These are phyloP conservation scores for Bubo blakistoni DNA, from an alignment of 2,113 vertebrate species.

Conservation along the genomic window DNA sequence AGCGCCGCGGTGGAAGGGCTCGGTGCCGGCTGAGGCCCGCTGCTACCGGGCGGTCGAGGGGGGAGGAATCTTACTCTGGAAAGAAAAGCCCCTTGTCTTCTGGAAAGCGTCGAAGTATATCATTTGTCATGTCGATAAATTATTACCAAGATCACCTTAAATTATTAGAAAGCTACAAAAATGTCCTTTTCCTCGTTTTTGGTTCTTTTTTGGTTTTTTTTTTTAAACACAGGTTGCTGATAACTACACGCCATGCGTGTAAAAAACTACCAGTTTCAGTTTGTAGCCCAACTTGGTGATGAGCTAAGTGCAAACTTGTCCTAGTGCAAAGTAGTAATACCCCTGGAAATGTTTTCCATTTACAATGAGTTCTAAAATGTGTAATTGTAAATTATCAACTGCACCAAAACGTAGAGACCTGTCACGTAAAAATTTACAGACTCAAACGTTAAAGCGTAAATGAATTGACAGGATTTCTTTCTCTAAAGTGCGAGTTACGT, in stretches of 20 bases:
- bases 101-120: not conserved
- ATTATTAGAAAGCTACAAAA: not conserved
- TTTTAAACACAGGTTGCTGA: not conserved
- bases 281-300: not conserved
- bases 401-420: not conserved
- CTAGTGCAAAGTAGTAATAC: not conserved
- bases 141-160: not conserved
- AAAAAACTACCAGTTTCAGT: not conserved
- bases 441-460: not conserved
- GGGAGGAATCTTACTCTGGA: not conserved
- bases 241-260: rapidly evolving
- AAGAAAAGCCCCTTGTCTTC: not conserved
- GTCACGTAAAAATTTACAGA: not conserved
- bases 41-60: not conserved
- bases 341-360: not conserved
- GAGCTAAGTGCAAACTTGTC: not conserved
- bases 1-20: not conserved
- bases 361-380: not conserved
- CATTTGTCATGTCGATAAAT: not conserved
- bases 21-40: not conserved
- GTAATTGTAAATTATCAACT: not conserved
- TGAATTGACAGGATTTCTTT: constrained; percentile 15
- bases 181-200: not conserved
- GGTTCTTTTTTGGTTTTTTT: not conserved
- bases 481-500: not conserved